These are phyloP conservation scores for Galeopterus variegatus DNA, from an alignment of 2,113 vertebrate genomes.

Conservation along the genomic window DNA sequence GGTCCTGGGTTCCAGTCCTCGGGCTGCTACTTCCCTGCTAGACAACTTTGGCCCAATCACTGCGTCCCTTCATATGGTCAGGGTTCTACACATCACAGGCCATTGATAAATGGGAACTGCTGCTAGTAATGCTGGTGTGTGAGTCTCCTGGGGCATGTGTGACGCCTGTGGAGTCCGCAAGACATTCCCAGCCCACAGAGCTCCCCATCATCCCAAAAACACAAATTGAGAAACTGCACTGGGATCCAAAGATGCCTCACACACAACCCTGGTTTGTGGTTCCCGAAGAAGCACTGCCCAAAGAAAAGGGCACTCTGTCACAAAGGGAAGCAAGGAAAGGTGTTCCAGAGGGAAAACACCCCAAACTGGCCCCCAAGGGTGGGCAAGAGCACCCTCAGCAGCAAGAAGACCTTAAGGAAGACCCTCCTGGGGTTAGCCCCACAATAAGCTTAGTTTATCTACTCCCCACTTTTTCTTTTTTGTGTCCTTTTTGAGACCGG, in stretches of 20 bases:
- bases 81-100: not conserved
- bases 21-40: not conserved
- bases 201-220: not conserved
- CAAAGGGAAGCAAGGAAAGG: not conserved
- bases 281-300: not conserved
- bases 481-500: too few relatives aligned
- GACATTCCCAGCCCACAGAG: not conserved
- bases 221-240: not conserved
- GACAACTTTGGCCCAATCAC: not conserved
- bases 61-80: not conserved
- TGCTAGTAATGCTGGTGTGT: not conserved
- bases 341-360: not conserved
- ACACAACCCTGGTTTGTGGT: not conserved
- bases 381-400: too few relatives aligned
- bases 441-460: not conserved
- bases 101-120: not conserved
- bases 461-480: not conserved
- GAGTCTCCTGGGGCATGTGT: not conserved
- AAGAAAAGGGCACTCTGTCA: not conserved
- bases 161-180: not conserved
- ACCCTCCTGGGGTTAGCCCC: not conserved
- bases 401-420: not conserved
- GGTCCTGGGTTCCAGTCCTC: not conserved
- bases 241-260: not conserved
- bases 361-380: not conserved